A percentile compares a stretch with the other conserved stretches of the same genome.
Conservation (phyloP, 2,888 invertebrate species). For the Thereva unica region DNA sequence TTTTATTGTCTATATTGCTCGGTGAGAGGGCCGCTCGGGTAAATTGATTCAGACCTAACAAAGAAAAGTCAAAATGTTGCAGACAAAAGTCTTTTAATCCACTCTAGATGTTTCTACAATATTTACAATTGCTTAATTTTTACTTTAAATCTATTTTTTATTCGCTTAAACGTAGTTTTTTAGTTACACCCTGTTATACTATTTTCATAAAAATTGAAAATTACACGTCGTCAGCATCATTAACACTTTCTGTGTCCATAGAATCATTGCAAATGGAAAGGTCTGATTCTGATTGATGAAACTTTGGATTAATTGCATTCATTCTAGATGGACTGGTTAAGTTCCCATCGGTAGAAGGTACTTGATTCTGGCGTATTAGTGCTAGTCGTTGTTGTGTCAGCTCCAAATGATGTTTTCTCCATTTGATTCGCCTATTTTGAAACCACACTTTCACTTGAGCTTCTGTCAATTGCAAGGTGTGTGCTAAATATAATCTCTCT, state of each 20-base stretch:
- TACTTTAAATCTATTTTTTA: no score
- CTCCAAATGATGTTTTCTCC: slow-evolving; percentile 93
- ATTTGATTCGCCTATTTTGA: slow-evolving; percentile 87
- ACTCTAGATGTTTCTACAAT: no score
- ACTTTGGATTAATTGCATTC: slow-evolving; percentile 11
- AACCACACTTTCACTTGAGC: slow-evolving; percentile 87
- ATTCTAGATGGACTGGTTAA: slow-evolving; percentile 25
- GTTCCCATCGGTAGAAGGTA: slow-evolving; percentile 44
- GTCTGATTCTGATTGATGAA: slow-evolving; percentile 53
- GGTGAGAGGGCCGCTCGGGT: no score
- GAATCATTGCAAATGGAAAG: slow-evolving; percentile 58
- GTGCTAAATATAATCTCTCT: slow-evolving; percentile 86
- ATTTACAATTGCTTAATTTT: no score
- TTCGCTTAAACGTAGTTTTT: no score
- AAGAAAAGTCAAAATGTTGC: no score
- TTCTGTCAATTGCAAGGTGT: slow-evolving; percentile 56
- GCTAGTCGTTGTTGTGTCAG: slow-evolving; percentile 85
- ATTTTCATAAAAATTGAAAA: background rate
- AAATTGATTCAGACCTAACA: no score
- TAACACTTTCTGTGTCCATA: slow-evolving; percentile 54
- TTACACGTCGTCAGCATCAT: slow-evolving; percentile 51
- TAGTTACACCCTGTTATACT: no score
- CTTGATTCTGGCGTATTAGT: slow-evolving; percentile 57
- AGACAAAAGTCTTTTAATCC: no score
- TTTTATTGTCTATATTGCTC: no score